Base-by-base conservation (phyloP, 2,888 invertebrate genomes). In the Drosophila ochracea region DNA sequence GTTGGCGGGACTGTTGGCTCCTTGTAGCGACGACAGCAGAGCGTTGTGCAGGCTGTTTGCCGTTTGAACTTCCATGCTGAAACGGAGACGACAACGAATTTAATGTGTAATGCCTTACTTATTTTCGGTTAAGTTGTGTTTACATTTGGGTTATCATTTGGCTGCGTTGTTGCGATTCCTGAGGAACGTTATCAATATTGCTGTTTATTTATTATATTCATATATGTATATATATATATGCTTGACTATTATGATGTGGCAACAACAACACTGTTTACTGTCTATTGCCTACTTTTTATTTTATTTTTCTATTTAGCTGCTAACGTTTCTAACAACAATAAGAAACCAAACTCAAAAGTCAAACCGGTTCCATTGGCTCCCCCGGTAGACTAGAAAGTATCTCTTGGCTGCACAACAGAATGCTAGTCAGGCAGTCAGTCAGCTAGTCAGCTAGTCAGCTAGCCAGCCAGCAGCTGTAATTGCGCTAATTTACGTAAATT, bases 21-120 rank as follows among this genome's bases (percentile, higher is more conserved):
- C 80, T 70, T 92, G 87, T 61, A 92, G 81, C 31, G 92, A 76
- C 54, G 88, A 78, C 16, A 90, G 43, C 37, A 77, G 60, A 21
- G 85, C 90, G 63, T 82, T 92, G 64, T 90, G 83, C 71, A 91
- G 85, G 72, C 82, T 92, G 79, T 79, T 93, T 55, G 84, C 91
- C 53, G 90, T 87, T 70, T 91, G 91, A 73, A 93, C 88, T 89
- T 93, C 92, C 93, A 92, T 93, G 80, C 92, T 92, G 73, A 72
- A 61, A 25, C 63, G 16, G 31, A 21, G 30, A 6, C 33, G 31
- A 39, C 9, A 28, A 16, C 16, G 25, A 4, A 4, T 25, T 47
- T 16, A 9, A 47, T 25, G 4, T 47, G 16, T 21, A 28, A 47
- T 25, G 21, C 9, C 25, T 47, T 16, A 16, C 16, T 47, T 47